Evolutionary conservation across 2,888 invertebrate genomes (phyloP).

Genomic region (Drosophila rellima): DNA sequence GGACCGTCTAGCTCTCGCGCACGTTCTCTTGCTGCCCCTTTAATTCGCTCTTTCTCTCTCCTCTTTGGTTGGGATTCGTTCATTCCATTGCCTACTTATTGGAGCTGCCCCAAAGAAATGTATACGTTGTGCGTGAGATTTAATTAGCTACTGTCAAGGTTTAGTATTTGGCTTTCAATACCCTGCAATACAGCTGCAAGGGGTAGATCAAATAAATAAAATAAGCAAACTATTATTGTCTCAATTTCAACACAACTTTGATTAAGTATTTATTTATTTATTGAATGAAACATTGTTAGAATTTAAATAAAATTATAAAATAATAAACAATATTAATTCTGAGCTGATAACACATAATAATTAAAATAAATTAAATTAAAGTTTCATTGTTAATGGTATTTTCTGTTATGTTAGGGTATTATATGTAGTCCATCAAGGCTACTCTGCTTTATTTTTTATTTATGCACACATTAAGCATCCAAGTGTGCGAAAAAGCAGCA

Average conservation of each 20-base stretch:
- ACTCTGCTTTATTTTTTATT: slow-evolving; percentile 2
- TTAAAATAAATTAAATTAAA: no score
- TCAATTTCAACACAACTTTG: not conserved
- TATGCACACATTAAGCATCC: slow-evolving; percentile 35
- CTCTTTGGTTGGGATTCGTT: slow-evolving; percentile 3
- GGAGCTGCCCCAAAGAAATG: slow-evolving; percentile 1
- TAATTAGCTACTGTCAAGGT: slow-evolving; percentile 54
- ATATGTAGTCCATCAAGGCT: not conserved
- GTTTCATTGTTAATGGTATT: no score
- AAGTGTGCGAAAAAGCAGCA: slow-evolving; percentile 34
- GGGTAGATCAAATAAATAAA: not conserved
- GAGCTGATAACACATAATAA: no score
- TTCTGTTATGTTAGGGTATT: no score
- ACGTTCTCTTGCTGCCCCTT: not conserved
- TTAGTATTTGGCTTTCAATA: slow-evolving; percentile 27
- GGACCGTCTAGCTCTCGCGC: no score
- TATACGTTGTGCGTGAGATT: slow-evolving; percentile 38
- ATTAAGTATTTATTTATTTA: not conserved
- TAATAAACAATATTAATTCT: no score
- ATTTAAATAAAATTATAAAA: no score
- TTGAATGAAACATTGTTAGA: no score
- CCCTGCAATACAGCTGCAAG: not conserved
- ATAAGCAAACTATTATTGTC: not conserved
- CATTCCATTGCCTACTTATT: slow-evolving; percentile 17
- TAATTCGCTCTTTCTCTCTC: not conserved